phyloP scores from a whole-genome alignment of 2,113 vertebrate species.

The Monarcha castaneiventris region DNA sequence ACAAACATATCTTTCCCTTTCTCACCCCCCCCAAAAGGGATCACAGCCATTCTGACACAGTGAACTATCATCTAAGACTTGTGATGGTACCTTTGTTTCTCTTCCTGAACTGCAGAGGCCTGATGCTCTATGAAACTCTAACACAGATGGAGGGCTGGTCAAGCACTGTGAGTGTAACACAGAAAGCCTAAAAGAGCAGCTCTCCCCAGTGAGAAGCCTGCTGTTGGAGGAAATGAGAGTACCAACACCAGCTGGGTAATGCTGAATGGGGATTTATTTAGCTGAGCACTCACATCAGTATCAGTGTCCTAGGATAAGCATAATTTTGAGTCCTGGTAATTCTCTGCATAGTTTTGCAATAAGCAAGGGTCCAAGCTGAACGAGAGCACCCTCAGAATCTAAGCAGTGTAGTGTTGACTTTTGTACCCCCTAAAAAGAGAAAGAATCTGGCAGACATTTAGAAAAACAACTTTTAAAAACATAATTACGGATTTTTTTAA shows the following conservation, averaged over 20 bases:
- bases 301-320: background rate
- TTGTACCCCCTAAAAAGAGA: background rate
- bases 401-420: background rate
- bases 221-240: background rate
- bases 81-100: background rate
- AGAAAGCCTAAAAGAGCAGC: background rate
- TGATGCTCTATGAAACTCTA: background rate
- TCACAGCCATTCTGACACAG: background rate
- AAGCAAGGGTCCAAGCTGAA: background rate
- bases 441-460: background rate
- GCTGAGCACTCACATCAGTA: background rate
- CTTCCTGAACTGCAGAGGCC: background rate
- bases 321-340: background rate
- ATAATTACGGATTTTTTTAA: background rate
- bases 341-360: background rate
- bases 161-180: background rate
- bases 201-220: background rate
- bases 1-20: background rate
- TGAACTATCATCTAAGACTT: background rate
- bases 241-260: background rate
- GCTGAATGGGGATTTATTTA: background rate
- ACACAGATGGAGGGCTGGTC: background rate
- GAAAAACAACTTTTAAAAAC: background rate
- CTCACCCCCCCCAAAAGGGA: background rate
- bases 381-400: background rate